A percentile compares a stretch with the other conserved stretches of the same genome.
phyloP scores from a whole-genome alignment of 2,888 invertebrate genomes.

The Epinotia ramella region DNA sequence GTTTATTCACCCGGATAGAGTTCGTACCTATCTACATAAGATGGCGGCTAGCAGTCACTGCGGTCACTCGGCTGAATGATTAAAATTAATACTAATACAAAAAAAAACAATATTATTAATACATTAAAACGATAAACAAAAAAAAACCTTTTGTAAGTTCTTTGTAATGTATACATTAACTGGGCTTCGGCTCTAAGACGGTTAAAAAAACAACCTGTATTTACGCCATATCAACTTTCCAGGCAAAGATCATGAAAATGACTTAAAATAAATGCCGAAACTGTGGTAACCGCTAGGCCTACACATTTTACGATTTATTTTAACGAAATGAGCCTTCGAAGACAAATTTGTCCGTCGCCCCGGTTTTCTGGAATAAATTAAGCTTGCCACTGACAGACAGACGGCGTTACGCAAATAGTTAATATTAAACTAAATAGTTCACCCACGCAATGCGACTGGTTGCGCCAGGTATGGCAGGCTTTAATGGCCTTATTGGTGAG shows the following conservation, averaged over 20 bases:
- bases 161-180: too few species aligned
- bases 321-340: neutral
- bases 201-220: too few species aligned
- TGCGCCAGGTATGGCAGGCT: constrained; percentile 7
- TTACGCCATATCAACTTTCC: neutral
- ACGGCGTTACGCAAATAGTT: constrained; percentile 44
- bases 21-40: too few species aligned
- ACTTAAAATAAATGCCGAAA: neutral
- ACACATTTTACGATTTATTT: neutral
- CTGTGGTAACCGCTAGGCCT: neutral
- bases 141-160: too few species aligned
- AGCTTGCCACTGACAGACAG: constrained; percentile 34
- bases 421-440: constrained; percentile 43
- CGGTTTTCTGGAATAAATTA: constrained; percentile 39
- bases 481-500: constrained; percentile 14
- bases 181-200: too few species aligned
- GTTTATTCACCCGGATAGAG: too few species aligned
- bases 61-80: too few species aligned
- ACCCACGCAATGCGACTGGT: constrained; percentile 37
- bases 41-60: too few species aligned
- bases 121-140: too few species aligned
- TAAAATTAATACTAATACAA: too few species aligned
- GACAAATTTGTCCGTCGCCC: constrained; percentile 16
- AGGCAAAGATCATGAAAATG: neutral
- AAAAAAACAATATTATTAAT: too few species aligned